phyloP scores from a whole-genome alignment of 2,888 invertebrate species.

The Cataglyphis altisquamis region DNA sequence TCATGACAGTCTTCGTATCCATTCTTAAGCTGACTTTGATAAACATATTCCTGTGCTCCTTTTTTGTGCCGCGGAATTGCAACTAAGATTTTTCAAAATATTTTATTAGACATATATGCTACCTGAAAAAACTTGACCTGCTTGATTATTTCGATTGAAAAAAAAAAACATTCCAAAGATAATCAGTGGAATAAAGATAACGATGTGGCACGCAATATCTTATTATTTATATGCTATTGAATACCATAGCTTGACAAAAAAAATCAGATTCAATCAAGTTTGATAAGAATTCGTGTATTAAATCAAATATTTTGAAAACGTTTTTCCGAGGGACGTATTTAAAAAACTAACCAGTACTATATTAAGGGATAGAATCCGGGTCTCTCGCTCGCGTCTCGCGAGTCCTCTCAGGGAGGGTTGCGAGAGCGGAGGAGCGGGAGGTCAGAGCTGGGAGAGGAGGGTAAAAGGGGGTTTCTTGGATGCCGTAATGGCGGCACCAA shows the following conservation, averaged over 20 bases:
- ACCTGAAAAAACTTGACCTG: neutral
- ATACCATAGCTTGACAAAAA: neutral
- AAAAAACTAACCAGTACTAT: constrained; percentile 16
- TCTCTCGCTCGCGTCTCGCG: constrained; percentile 30
- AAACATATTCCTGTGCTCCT: constrained; percentile 71
- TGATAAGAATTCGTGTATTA: neutral
- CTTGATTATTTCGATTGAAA: neutral
- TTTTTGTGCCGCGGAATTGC: constrained; percentile 65
- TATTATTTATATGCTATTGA: neutral
- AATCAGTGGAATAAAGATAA: neutral
- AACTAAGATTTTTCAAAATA: constrained; percentile 61
- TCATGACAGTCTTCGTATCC: constrained; percentile 56
- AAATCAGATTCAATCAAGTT: neutral
- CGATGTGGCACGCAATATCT: neutral
- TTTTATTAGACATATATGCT: neutral
- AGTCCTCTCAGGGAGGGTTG: constrained; percentile 40
- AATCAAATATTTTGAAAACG: constrained; percentile 29
- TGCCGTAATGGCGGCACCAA: constrained; percentile 73
- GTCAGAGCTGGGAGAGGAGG: constrained; percentile 24
- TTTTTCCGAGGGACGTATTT: constrained; percentile 1
- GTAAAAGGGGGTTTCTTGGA: constrained; percentile 41
- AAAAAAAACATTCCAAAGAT: neutral
- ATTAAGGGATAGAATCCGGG: constrained; percentile 35
- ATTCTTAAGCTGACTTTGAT: constrained; percentile 60
- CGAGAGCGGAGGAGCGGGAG: constrained; percentile 15